These are phyloP conservation scores for Sciaenops ocellatus DNA, from an alignment of 2,797 vertebrate species.

Conservation along the genomic window DNA sequence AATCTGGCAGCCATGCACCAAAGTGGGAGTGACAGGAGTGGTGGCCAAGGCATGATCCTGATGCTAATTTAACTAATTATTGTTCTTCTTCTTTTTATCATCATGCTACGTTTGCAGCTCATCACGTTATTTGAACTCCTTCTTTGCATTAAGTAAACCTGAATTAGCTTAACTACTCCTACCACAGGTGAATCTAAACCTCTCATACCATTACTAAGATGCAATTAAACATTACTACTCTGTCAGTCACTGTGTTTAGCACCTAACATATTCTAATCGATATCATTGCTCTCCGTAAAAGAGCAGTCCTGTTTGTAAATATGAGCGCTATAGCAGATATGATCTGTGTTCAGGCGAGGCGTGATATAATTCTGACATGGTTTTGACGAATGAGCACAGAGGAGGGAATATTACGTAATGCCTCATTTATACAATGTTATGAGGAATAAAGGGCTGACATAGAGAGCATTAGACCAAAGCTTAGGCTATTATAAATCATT, in stretches of 20 bases:
- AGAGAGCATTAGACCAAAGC: slow-evolving; percentile 59
- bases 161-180: background rate
- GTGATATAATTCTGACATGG: slow-evolving; percentile 71
- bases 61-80: background rate
- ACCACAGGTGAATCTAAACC: background rate
- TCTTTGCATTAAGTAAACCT: background rate
- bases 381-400: slow-evolving; percentile 66
- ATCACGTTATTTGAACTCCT: background rate
- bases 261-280: slow-evolving; percentile 9
- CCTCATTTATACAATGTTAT: slow-evolving; percentile 73
- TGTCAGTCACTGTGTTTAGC: background rate
- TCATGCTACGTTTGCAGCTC: background rate
- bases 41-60: background rate
- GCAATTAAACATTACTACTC: background rate
- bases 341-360: slow-evolving; percentile 62
- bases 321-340: slow-evolving; percentile 54
- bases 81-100: background rate
- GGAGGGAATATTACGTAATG: slow-evolving; percentile 71
- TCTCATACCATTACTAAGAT: background rate
- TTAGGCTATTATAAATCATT: slow-evolving; percentile 64
- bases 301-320: slow-evolving; percentile 36
- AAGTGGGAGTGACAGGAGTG: background rate
- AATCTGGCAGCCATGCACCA: slow-evolving; percentile 28
- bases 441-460: slow-evolving; percentile 60
- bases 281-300: slow-evolving; percentile 22